phyloP scores from a whole-genome alignment of 2,888 invertebrate species.

The Chrysomela aeneicollis region DNA sequence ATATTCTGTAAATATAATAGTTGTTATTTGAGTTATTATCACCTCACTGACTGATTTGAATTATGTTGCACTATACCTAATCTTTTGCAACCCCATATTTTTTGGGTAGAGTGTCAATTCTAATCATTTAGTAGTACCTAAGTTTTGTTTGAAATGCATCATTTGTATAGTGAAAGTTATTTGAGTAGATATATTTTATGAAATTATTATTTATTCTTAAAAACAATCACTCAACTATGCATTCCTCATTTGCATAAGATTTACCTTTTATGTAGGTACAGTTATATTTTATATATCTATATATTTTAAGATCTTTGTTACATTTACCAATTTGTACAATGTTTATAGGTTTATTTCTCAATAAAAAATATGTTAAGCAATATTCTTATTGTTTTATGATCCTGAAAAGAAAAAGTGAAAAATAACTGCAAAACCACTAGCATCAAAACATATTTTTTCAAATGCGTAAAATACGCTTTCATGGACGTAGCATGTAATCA shows the following conservation, averaged over 20 bases:
- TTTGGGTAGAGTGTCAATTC: constrained; percentile 45
- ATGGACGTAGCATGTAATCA: no score
- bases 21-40: constrained; percentile 19
- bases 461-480: no score
- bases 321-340: constrained; percentile 44
- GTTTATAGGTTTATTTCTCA: constrained; percentile 45
- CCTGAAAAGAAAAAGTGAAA: no score
- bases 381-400: constrained; percentile 12
- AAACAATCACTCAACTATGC: constrained; percentile 29
- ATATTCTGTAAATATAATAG: constrained; percentile 30
- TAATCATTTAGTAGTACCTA: constrained; percentile 39
- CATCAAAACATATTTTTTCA: no score
- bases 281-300: constrained; percentile 41
- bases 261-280: constrained; percentile 34
- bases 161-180: neutral
- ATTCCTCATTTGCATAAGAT: constrained; percentile 26
- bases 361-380: constrained; percentile 42
- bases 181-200: constrained; percentile 16
- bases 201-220: constrained; percentile 29
- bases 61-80: constrained; percentile 8
- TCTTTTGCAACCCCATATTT: constrained; percentile 24
- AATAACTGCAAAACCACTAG: neutral
- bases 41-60: constrained; percentile 18
- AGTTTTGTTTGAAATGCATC: neutral
- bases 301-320: constrained; percentile 43